A percentile compares a stretch with the other conserved stretches of the same genome.
Evolutionary conservation across 2,113 vertebrate genomes (phyloP).

Genomic region (Rallus limicola): DNA sequence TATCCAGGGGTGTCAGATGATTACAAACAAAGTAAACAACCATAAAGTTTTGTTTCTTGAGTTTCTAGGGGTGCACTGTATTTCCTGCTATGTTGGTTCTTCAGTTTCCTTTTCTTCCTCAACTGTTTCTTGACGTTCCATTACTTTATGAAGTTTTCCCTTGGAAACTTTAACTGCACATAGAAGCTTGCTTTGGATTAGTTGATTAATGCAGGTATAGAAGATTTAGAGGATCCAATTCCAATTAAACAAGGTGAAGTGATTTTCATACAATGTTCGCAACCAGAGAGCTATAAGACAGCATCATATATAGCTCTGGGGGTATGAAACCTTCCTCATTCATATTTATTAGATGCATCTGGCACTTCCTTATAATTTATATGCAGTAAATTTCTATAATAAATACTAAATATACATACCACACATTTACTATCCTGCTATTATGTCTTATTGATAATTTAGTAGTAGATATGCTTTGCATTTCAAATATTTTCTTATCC

Average conservation of each 20-base stretch:
- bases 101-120: not conserved
- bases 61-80: not conserved
- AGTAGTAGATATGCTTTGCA: constrained; percentile 20
- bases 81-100: not conserved
- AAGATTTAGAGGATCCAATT: not conserved
- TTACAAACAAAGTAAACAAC: not conserved
- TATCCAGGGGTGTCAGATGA: not conserved
- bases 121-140: not conserved
- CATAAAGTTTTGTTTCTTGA: not conserved
- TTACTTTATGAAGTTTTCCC: not conserved
- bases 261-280: constrained; percentile 15
- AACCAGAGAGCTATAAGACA: constrained; percentile 20
- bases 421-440: constrained; percentile 37
- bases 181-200: not conserved
- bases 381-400: constrained; percentile 46
- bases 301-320: constrained; percentile 1
- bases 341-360: constrained; percentile 49
- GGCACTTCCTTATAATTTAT: constrained; percentile 37
- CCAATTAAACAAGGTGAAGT: constrained; percentile 28
- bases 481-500: constrained; percentile 39
- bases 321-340: constrained; percentile 3
- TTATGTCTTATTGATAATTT: constrained; percentile 55
- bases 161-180: not conserved
- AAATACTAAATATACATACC: constrained; percentile 55
- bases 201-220: not conserved